Evolutionary conservation across 2,797 vertebrate genomes (phyloP), one percentile per base, ranked within the genome.

Genomic region (Myotis pilosus): DNA sequence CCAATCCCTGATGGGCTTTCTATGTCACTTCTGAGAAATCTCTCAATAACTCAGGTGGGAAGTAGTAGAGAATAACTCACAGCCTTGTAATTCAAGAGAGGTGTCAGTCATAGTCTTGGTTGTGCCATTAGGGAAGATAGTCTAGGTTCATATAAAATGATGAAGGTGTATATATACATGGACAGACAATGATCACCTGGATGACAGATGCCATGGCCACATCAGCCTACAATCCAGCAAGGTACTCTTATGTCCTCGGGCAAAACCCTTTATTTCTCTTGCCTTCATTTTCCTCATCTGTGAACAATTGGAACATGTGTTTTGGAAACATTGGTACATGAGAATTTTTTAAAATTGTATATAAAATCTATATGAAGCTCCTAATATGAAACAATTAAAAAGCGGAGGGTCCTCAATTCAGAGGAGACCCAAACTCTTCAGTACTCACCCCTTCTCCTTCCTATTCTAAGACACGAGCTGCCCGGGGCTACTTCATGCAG

Each of bases 381-480:
- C 33, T 60, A 3, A 13, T 71, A 68, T 74, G 64, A 62, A 30
- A 81, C 38, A 0, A 80, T 3, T 49, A 8, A 38, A 53, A 94
- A 51, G 2, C 28, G n/a, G n/a, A 85, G 6, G 5, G 9, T 6
- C 4, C 68, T 9, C 16, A 55, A 53, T 9, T 87, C 57, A n/a
- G 12, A 30, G 60, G 28, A 30, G 60, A 15, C 25, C 28, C 60
- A 62, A 15, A 28, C 12, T 62, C 28, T 87, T 87, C 66, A n/a
- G 7, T 64, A 8, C 1, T 71, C 22, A 57, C 30, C 9, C n/a
- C 5, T 10, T 8, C 2, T 44, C 0, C 0, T 47, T 23, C 4
- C 4, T 64, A 0, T 66, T 41, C 8, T 28, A 51, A n/a, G n/a
- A 64, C 0, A 11, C 4, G 22, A 1, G 12, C 51, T 57, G 3